phyloP scores from a whole-genome alignment of 23 tunicate genomes.

The Clavelina lepadiformis region DNA sequence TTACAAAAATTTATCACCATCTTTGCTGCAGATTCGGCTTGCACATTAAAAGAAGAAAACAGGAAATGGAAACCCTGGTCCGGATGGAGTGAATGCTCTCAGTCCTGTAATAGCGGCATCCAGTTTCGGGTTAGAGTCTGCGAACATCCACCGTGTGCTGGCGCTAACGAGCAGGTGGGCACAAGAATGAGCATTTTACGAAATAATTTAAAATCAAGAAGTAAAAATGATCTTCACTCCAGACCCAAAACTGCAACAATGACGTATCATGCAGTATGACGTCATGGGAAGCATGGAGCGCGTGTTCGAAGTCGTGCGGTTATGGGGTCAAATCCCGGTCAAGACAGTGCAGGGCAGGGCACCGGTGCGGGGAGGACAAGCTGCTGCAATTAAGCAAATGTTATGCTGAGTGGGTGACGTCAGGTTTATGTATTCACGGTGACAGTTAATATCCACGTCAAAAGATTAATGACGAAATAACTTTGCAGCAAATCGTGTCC shows the following conservation, averaged over 20 bases:
- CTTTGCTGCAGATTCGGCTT: no score
- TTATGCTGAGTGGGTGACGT: constrained; percentile 8
- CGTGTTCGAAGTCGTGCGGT: constrained; percentile 42
- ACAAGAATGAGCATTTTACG: no score
- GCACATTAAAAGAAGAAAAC: no score
- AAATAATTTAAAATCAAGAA: neutral
- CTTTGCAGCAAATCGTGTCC: constrained; percentile 29
- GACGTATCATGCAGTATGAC: constrained; percentile 17
- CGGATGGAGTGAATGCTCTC: constrained; percentile 52
- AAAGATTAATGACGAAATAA: neutral
- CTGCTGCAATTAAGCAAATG: constrained; percentile 32
- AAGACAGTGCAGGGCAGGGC: constrained; percentile 15
- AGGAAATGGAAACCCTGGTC: constrained; percentile 41
- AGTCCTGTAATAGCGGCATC: constrained; percentile 28
- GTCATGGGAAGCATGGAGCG: constrained; percentile 41
- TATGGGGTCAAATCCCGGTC: constrained; percentile 27
- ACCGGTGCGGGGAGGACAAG: constrained; percentile 16
- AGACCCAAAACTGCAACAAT: constrained; percentile 21
- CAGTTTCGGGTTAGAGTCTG: constrained; percentile 40
- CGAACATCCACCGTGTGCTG: constrained; percentile 7
- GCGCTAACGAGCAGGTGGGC: constrained; percentile 38
- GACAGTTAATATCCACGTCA: neutral
- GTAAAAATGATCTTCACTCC: neutral
- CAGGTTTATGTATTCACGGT: neutral
- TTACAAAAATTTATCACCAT: no score